Conservation (phyloP, 2,797 vertebrate species). For the Nannoperca australis region DNA sequence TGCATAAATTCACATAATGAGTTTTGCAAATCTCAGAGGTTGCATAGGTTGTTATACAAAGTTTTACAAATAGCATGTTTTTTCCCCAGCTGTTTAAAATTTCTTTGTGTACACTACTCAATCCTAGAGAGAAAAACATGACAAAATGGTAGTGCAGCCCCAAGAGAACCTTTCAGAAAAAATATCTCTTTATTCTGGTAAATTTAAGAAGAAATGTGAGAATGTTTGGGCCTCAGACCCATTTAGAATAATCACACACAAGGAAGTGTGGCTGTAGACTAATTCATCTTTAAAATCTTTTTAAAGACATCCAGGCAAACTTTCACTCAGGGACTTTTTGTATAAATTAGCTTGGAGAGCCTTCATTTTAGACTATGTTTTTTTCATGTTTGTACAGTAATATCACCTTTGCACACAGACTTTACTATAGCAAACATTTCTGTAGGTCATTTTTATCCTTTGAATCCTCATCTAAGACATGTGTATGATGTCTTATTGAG, state of each 20-base stretch:
- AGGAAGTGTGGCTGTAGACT: background rate
- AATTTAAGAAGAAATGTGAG: slow-evolving; percentile 1
- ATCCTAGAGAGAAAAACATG: background rate
- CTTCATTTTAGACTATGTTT: background rate
- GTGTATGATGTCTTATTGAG: background rate
- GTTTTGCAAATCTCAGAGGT: slow-evolving; percentile 8
- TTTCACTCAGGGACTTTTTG: slow-evolving; percentile 3
- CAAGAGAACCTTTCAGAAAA: slow-evolving; percentile 1
- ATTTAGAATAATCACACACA: slow-evolving; percentile 24
- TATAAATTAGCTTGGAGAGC: background rate
- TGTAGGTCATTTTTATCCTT: background rate
- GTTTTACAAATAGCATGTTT: slow-evolving; percentile 5
- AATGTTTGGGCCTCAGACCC: background rate
- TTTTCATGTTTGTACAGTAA: background rate
- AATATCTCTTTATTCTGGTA: background rate
- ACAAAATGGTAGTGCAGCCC: background rate
- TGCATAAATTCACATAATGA: slow-evolving; percentile 1
- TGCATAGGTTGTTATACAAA: background rate
- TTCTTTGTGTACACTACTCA: background rate
- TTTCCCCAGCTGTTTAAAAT: background rate
- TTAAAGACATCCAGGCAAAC: slow-evolving; percentile 13
- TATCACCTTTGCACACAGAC: background rate
- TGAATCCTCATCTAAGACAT: background rate
- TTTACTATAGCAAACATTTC: background rate
- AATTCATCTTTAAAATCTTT: slow-evolving; percentile 27